phyloP scores from a whole-genome alignment of 2,113 vertebrate genomes.

The Vulpes vulpes region DNA sequence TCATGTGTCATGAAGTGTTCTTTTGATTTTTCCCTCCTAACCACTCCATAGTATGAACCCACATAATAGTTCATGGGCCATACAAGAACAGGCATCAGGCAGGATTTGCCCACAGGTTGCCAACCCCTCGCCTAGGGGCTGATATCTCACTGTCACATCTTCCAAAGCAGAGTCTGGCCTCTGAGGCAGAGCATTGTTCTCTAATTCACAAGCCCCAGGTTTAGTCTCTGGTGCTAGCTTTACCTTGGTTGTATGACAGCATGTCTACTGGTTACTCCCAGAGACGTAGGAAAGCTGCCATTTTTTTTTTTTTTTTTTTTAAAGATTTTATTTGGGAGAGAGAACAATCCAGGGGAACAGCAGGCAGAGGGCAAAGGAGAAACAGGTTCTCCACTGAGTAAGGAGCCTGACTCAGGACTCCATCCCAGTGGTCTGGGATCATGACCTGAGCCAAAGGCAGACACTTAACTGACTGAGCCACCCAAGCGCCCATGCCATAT shows the following conservation, averaged over 20 bases:
- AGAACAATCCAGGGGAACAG: no score
- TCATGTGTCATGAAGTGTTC: neutral
- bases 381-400: no score
- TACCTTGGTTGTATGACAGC: neutral
- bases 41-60: neutral
- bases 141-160: neutral
- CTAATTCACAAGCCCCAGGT: neutral
- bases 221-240: neutral
- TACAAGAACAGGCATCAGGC: neutral
- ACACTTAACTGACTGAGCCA: no score
- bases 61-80: neutral
- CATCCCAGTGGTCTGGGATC: no score
- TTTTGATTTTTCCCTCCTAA: neutral
- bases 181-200: neutral
- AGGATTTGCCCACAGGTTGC: neutral
- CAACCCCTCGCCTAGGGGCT: rapidly evolving
- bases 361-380: no score
- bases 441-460: no score
- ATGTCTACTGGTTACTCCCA: neutral
- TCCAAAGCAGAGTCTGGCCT: neutral
- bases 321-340: no score
- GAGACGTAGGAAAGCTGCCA: neutral
- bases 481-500: neutral
- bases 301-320: no score
- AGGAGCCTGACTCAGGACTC: no score